Base-by-base conservation (phyloP, 2,797 vertebrate genomes). In the Acomys russatus region DNA sequence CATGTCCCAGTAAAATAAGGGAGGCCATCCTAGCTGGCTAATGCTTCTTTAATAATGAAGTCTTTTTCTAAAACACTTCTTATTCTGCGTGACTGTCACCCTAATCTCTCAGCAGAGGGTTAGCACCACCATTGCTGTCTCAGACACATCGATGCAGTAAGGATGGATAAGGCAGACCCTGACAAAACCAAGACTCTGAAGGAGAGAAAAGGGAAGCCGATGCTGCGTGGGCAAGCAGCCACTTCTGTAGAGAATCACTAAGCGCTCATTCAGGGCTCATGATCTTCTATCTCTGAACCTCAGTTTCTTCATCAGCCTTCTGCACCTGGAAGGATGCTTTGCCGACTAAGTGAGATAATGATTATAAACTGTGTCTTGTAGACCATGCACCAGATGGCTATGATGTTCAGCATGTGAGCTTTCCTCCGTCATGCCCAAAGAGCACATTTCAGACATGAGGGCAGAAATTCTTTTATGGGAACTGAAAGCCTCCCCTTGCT, bases 271-370 rank as follows among this genome's bases (percentile, higher is more conserved):
- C 51, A 23, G 38, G 73, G 86, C 78, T 78, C 92, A 54, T 49
- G 63, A 91, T 90, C 93, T n/a, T 84, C 66, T 92, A 68, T 93
- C 70, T 94, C 79, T 79, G 86, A 94, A 88, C 64, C 25, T 89
- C 88, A 71, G 3, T 94, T 91, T 98, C 92, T 82, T 94, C 54
- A 66, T 79, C 94, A 17, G 35, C 64, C 70, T 88, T 73, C 68
- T 79, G 44, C 49, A 86, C 56, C 18, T 86, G 56, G 51, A 56
- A 95, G 38, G n/a, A 64, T 77, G n/a, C 61, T 22, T 0, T 33
- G 63, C 70, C 22, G 78, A 92, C 6, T 79, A 63, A 88, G n/a
- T 35, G n/a, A 95, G 85, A 92, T 82, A 88, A 74, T 0, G 0
- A 15, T 1, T 30, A 17, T n/a, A 22, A 92, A 70, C 9, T 35